Base-by-base conservation (phyloP, 2,888 invertebrate genomes). In the Oxystoma pomonae region DNA sequence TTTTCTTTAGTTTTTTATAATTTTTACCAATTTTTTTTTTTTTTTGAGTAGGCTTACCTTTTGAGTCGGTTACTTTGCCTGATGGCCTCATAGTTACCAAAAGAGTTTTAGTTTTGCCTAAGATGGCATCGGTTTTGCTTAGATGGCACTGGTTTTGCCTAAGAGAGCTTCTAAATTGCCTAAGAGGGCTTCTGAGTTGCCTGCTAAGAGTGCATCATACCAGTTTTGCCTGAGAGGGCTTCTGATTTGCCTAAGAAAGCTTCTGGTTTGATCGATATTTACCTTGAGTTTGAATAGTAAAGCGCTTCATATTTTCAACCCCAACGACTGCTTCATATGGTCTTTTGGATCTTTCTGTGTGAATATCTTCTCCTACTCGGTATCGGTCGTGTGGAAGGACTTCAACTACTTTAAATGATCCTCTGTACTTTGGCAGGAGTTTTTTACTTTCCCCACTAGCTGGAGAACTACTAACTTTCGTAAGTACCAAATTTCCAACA, bases 371-470 rank as follows among this genome's bases (percentile, higher is more conserved):
- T 50, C 64, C 62, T 0, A 65, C 62, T 51, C 60, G 55, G 55
- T 67, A 67, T 35, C 63, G 55, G 51, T 67, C 67, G 50, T 67
- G 60, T 12, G 61, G 21, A 17, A 67, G 61, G 16, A 63, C 52
- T 59, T 65, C 59, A 7, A 57, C 49, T 17, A 67, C 50, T 21
- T 19, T 21, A 56, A 63, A 67, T 21, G 61, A 59, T 20, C 56
- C 62, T 12, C 59, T 58, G 50, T 49, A 67, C 21, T 64, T 65
- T 16, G 57, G 58, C 7, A 67, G 57, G 2, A 64, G 21, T 52
- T 66, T 67, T 52, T 66, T 67, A 16, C 64, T 65, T 55, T 65
- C 50, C 16, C 62, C 58, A 20, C 55, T 65, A 16, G 61, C 57
- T 20, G 63, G 62, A 57, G 58, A 60, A 50, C 64, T 67, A 19